Evolutionary conservation across 2,888 invertebrate species (phyloP).

Genomic region (Pseudococcus longispinus): DNA sequence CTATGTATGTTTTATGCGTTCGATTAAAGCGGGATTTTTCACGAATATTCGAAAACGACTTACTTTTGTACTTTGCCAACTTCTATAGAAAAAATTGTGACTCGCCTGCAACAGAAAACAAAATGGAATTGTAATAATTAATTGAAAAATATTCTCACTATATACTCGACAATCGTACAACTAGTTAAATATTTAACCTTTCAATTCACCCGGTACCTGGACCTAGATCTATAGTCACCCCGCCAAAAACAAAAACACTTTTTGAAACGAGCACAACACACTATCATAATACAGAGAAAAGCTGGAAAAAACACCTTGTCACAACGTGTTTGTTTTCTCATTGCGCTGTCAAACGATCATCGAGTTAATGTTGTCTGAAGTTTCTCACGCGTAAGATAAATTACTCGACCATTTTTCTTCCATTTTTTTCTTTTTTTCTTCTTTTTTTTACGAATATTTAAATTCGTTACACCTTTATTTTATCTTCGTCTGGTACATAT

Average conservation of each 20-base stretch:
- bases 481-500: background rate
- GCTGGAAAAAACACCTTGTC: background rate
- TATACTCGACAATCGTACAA: no score
- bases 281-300: background rate
- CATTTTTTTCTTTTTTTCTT: background rate
- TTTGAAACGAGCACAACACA: background rate
- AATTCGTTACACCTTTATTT: background rate
- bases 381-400: slow-evolving; percentile 14
- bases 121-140: no score
- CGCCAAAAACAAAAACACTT: background rate
- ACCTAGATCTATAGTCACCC: background rate
- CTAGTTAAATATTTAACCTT: no score
- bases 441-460: background rate
- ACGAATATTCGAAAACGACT: no score
- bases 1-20: no score
- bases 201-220: no score
- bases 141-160: no score
- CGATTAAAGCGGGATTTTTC: no score
- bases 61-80: no score
- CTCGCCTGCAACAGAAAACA: no score
- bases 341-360: slow-evolving; percentile 19
- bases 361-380: slow-evolving; percentile 32
- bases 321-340: slow-evolving; percentile 30
- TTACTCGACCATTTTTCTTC: slow-evolving; percentile 29
- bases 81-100: no score